phyloP scores from a whole-genome alignment of 2,888 invertebrate species.

The Hyalella azteca region DNA sequence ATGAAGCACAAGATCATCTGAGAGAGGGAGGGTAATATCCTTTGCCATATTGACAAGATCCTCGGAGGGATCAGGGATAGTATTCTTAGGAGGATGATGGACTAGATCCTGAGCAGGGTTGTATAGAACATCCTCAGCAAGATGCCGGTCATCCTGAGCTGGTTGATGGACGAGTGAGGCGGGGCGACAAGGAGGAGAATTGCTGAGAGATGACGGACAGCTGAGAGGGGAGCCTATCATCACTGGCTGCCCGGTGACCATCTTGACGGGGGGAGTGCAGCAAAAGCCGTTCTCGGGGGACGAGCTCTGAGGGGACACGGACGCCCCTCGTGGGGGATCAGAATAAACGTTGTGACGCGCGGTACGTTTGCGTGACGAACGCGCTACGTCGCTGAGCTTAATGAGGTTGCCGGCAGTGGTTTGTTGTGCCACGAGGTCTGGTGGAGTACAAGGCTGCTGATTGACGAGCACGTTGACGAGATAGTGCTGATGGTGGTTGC shows the following conservation, averaged over 20 bases:
- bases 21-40: too few species aligned
- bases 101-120: background rate
- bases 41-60: background rate
- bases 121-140: background rate
- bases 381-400: too few species aligned
- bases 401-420: background rate
- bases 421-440: background rate
- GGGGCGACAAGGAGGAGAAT: slow-evolving; percentile 4
- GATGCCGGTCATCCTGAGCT: too few species aligned
- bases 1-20: too few species aligned
- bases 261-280: slow-evolving; percentile 5
- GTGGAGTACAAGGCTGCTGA: slow-evolving; percentile 31
- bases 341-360: slow-evolving; percentile 18
- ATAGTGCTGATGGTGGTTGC: slow-evolving; percentile 25
- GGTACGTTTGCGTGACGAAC: background rate
- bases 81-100: too few species aligned
- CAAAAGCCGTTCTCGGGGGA: slow-evolving; percentile 23
- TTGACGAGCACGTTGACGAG: slow-evolving; percentile 24
- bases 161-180: background rate
- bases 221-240: background rate
- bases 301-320: slow-evolving; percentile 18
- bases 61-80: background rate
- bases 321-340: slow-evolving; percentile 1
- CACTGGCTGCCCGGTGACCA: background rate
- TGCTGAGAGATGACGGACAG: slow-evolving; percentile 14